Evolutionary conservation across 2,113 vertebrate species (phyloP), one percentile per base, ranked within the genome.

Genomic region (Chloropsis hardwickii): DNA sequence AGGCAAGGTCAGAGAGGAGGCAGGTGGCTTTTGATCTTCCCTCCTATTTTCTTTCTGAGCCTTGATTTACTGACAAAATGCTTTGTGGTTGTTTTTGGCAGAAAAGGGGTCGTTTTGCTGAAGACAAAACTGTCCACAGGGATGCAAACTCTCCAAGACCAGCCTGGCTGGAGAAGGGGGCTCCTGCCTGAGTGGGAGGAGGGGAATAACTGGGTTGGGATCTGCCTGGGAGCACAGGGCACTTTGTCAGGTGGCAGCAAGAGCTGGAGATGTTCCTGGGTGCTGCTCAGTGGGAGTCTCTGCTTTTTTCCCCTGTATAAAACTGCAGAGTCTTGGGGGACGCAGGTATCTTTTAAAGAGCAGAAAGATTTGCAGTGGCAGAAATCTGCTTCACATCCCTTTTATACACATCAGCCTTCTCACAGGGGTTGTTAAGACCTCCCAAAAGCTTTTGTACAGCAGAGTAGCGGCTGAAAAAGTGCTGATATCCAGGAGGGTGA

Each of bases 151-250:
- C 67, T 56, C 50, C 48, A 65, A 11, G 27, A 47, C 57, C 57
- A 88, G 35, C 47, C 21, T 13, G 1, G 9, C 33, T 67, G 25
- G 57, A 61, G 5, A 57, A 70, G 47, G 33, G 8, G 6, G 8
- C 23, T 85, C 47, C 42, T 45, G 16, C 7, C 56, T 74, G 45
- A 45, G 39, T 0, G 1, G 6, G 10, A 95, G 13, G 12, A 88
- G 8, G 10, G 28, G 29, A 62, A 37, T 70, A 45, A 57, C 19
- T 3, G 14, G 7, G 4, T 8, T 88, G 37, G n/a, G 44, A 12
- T 21, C 23, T 27, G 7, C 9, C 24, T 1, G 2, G 19, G 27
- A 31, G 17, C 57, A 71, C 4, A 0, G 1, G 39, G 3, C 1
- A 2, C 48, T 72, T 65, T 40, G 12, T 33, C 16, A 73, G 39